Evolutionary conservation across 2,797 vertebrate species (phyloP), one percentile per base, ranked within the genome.

Genomic region (Caiman crocodilus): DNA sequence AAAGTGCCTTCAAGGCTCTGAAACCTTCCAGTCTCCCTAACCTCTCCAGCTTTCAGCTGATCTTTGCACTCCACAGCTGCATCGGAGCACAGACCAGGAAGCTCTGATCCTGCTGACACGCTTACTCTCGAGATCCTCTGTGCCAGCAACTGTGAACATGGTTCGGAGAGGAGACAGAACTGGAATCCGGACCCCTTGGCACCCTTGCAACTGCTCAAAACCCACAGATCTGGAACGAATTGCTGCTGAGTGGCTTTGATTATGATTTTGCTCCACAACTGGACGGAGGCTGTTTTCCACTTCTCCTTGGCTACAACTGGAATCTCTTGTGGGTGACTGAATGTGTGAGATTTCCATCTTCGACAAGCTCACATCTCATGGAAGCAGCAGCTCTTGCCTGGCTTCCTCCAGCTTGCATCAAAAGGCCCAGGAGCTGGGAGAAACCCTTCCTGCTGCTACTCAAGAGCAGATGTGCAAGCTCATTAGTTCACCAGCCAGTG

Each of bases 91-190:
- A 32, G 65, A 65, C 14, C 7, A n/a, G 63, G 63, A 65, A 28
- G 28, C 63, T 4, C 26, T 21, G 30, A 16, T 4, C 5, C 30
- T 17, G 30, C 30, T 67, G 30, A 30, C 30, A 30, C 30, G 32
- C 18, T 30, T 20, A 16, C 32, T 67, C 30, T 30, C 30, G n/a
- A 32, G 30, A 67, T n/a, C 30, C 23, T 12, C 32, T 7, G 16
- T 71, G 0, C 14, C 1, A 0, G 2, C 15, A 2, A 21, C 16
- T 0, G 0, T 10, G 61, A 13, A 23, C 0, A 0, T 30, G 82
- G 1, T 14, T 79, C 0, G 1, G 69, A 71, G 21, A 30, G 35
- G 67, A 21, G 67, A 21, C 35, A 23, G 67, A 21, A 11, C 32
- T 71, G 67, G 20, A 71, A 25, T 71, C 67, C 23, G 23, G 32